Conservation (phyloP, 1,140 invertebrate species). For the Alviniconcha marisindica region DNA sequence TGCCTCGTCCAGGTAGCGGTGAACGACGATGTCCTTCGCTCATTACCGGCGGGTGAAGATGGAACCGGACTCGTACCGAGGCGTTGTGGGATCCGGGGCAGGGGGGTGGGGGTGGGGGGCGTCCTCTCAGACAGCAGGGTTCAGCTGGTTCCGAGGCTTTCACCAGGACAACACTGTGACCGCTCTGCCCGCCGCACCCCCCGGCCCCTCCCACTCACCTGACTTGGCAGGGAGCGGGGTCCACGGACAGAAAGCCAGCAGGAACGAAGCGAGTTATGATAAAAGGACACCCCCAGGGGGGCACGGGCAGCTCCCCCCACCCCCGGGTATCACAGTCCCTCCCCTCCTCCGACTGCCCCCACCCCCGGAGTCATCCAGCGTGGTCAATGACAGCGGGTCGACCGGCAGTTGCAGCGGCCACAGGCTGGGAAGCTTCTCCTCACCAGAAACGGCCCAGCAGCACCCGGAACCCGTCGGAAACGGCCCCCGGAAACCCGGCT, state of each 20-base stretch:
- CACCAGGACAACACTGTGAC: not conserved
- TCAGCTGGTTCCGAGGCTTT: slow-evolving; percentile 23
- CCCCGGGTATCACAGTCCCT: not conserved
- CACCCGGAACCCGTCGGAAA: not conserved
- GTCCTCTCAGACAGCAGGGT: not conserved
- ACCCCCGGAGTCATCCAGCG: not conserved
- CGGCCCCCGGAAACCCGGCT: not conserved
- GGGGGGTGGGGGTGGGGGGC: slow-evolving; percentile 15
- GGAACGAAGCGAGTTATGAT: not conserved
- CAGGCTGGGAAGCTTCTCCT: not conserved
- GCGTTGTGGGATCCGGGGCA: not conserved
- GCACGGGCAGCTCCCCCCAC: not conserved
- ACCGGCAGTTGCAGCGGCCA: no score
- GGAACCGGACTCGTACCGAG: slow-evolving; percentile 5
- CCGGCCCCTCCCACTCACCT: not conserved
- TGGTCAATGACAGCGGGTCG: not conserved
- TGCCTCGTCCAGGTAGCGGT: no score
- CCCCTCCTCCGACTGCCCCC: not conserved
- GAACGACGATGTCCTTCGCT: slow-evolving; percentile 8
- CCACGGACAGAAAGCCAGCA: no score
- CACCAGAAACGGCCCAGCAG: not conserved
- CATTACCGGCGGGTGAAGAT: slow-evolving; percentile 29
- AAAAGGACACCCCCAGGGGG: not conserved
- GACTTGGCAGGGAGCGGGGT: not conserved
- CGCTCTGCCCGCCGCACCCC: not conserved